Evolutionary conservation across 2,113 vertebrate genomes (phyloP), one percentile per base, ranked within the genome.

Genomic region (Haemorhous mexicanus): DNA sequence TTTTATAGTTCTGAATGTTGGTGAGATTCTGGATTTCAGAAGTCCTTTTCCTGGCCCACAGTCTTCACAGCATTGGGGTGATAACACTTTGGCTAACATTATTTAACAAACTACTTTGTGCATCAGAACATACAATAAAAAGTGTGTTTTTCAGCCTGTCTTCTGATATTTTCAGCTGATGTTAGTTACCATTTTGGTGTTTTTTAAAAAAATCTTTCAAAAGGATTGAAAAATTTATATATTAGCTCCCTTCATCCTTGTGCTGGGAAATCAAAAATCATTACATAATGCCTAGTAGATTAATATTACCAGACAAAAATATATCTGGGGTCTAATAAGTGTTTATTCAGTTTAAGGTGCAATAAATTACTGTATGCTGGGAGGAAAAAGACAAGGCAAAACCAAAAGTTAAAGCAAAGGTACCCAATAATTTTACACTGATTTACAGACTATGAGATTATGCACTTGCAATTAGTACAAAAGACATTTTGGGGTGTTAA

Each of bases 1-100:
- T 94, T 94, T 97, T 64, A 56, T 64, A 74, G 41, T 94, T 89
- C 77, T 70, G 62, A 83, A 93, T 77, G 8, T 69, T 87, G 70
- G 67, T 59, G 50, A 90, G 92, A 92, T 91, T 96, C 90, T 82
- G 67, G 35, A 85, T 53, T 96, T 74, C 50, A 94, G 56, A 94
- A 88, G 81, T 90, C 28, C 41, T 96, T 95, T 96, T 35, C 88
- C 97, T n/a, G 81, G 44, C 41, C 58, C 13, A 46, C 55, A 86
- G 52, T 91, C 32, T 66, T 78, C 58, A 79, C 30, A 89, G 9
- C 12, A 89, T 15, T 23, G 46, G 35, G 8, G 10, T 94, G 59
- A 67, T 37, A 90, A 44, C 63, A 23, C 33, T 84, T 84, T 50
- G 44, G 14, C 27, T 62, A 61, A 74, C 13, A 70, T 52, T 70